Base-by-base conservation (phyloP, 2,797 vertebrate species). In the Halcyon smyrnensis region DNA sequence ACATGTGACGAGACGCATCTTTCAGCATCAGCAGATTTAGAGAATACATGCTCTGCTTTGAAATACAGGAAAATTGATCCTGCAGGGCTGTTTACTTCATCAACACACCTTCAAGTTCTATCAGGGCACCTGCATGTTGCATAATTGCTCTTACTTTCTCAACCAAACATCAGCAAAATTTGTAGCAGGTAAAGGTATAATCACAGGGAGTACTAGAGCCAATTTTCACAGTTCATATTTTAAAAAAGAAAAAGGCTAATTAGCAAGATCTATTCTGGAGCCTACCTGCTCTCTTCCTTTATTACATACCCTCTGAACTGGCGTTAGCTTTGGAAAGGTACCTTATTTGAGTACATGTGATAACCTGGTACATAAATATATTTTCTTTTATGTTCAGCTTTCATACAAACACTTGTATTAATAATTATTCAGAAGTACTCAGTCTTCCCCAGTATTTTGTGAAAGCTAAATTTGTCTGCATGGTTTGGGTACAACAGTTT, bases 41-140 rank as follows among this genome's bases (percentile, higher is more conserved):
- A 92, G 88, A 84, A 77, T 51, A 84, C 73, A 39, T 7, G 30
- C 51, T 89, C 36, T 59, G 77, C 94, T 96, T 96, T 94, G 95
- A 94, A 95, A 91, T 34, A 59, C 0, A 0, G 91, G 82, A 71
- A 95, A 92, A 91, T 87, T 89, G 93, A 95, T 95, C 93, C 95
- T 96, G 92, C 95, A 95, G 93, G 96, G 95, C 95, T 96, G 93
- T 89, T 96, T 92, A 64, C 86, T 84, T 78, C 96, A 92, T 67
- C 92, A 90, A 51, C 92, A 94, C 77, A 74, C 81, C 85, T 92
- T 75, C 57, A 57, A 78, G 86, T 79, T 87, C 78, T 84, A 45
- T 28, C 79, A 54, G 32, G 39, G 92, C 96, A 97, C 94, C 89
- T 97, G 95, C 14, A 4, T 19, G 23, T 97, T 97, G 95, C 6